These are phyloP conservation scores for Parasteatoda tepidariorum DNA, from an alignment of 1,140 invertebrate species.

Conservation along the genomic window DNA sequence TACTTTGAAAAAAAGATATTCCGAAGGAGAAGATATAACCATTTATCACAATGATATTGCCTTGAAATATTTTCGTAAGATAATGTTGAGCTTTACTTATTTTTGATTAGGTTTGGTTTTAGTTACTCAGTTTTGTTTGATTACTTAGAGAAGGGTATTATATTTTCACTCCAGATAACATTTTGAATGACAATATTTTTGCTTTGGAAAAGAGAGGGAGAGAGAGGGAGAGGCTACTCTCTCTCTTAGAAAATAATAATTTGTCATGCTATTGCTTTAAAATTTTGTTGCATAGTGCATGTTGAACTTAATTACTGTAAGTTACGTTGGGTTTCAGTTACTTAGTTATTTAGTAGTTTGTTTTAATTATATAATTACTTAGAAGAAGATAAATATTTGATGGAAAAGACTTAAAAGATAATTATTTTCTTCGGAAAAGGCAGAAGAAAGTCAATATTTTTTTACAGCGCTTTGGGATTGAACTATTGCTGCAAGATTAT, in stretches of 20 bases:
- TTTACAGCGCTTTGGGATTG: no score
- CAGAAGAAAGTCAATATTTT: no score
- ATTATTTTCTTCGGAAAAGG: conserved; percentile 31
- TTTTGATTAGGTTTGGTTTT: no score
- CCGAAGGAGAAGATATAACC: background rate
- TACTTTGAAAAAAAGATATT: conserved; percentile 12
- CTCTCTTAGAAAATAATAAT: background rate
- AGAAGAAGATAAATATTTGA: no score
- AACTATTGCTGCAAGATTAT: no score
- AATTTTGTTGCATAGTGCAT: background rate
- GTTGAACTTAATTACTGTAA: no score
- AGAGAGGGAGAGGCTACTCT: conserved; percentile 14
- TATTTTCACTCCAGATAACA: conserved; percentile 28
- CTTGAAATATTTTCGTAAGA: background rate
- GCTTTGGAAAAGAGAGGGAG: conserved; percentile 1
- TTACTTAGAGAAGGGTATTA: no score
- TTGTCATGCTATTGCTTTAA: conserved; percentile 32
- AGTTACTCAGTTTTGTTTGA: no score
- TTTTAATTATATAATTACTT: no score
- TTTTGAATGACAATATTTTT: conserved; percentile 50
- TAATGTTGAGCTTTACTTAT: background rate
- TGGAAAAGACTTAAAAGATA: conserved; percentile 33
- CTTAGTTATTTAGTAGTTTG: no score
- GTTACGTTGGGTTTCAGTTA: no score
- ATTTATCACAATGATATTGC: conserved; percentile 35